phyloP scores from a whole-genome alignment of 2,113 vertebrate species.

The Carassius auratus region DNA sequence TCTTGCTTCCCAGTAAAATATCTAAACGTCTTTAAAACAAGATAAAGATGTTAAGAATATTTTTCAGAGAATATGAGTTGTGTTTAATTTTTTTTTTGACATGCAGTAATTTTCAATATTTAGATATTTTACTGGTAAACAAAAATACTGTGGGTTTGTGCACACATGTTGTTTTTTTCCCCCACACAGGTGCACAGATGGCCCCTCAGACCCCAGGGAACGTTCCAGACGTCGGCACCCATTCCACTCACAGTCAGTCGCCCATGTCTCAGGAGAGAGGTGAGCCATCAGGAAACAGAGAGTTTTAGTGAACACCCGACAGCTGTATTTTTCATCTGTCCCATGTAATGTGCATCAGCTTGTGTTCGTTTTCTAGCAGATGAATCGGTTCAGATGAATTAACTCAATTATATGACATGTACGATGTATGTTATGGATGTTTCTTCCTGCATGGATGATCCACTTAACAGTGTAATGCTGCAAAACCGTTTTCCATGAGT shows the following conservation, averaged over 20 bases:
- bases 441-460: neutral
- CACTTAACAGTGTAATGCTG: neutral
- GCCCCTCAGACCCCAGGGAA: slow-evolving; percentile 85
- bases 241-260: slow-evolving; percentile 87
- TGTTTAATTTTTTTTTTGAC: too few relatives aligned
- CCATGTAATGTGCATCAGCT: neutral
- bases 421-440: slow-evolving; percentile 29
- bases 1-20: neutral
- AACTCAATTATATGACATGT: slow-evolving; percentile 11
- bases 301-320: neutral
- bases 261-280: slow-evolving; percentile 94
- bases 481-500: neutral
- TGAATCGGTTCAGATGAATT: slow-evolving; percentile 34
- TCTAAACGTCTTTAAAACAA: neutral
- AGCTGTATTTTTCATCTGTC: neutral
- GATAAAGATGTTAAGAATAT: neutral
- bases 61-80: neutral
- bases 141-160: slow-evolving; percentile 24
- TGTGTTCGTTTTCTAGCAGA: neutral
- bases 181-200: slow-evolving; percentile 83
- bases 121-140: neutral
- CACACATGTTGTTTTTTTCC: slow-evolving; percentile 54
- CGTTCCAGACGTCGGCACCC: slow-evolving; percentile 86
- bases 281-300: slow-evolving; percentile 56
- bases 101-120: neutral